Evolutionary conservation across 2,888 invertebrate species (phyloP), one percentile per base, ranked within the genome.

Genomic region (Aporophyla lueneburgensis): DNA sequence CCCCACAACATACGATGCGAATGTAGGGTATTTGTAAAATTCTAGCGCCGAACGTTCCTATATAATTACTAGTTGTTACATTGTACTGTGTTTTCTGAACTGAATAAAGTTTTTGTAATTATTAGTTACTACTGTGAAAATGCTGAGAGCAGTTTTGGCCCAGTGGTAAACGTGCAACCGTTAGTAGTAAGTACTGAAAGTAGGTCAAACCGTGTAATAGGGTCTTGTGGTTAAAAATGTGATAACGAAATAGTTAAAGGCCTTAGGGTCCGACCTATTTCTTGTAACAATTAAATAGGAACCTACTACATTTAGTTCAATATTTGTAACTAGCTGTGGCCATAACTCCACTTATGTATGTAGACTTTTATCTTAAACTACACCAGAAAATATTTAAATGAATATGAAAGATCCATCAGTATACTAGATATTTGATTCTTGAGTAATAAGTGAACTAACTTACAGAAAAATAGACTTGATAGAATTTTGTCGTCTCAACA

Each of bases 141-240:
- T 27, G 56, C 3, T 58, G 54, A 12, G 33, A 33, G 33, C 33
- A 33, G 33, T 33, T 1, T 33, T 33, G 33, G 33, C 33, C 3
- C 33, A 33, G 33, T 33, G 33, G 33, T 33, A 33, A n/a, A 33
- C 33, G 33, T 3, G 33, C 33, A 33, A 33, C 33, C n/a, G n/a
- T 81, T 66, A 63, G 73, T 73, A 76, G 33, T 21, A 24, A 10
- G 19, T 59, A 59, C 49, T 5, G 51, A 53, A 85, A 85, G 74
- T 82, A 76, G 79, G 83, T 78, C 83, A 82, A 71, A 67, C 73
- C 63, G n/a, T 61, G 51, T 76, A 78, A 81, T 62, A 77, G 53
- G 58, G 43, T 61, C 40, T 71, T 58, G 56, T 33, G 67, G 33
- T 53, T 58, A 56, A 51, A 71, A 78, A 78, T 70, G 10, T 49